Conservation (phyloP, 2,113 vertebrate species). For the Podarcis raffonei region DNA sequence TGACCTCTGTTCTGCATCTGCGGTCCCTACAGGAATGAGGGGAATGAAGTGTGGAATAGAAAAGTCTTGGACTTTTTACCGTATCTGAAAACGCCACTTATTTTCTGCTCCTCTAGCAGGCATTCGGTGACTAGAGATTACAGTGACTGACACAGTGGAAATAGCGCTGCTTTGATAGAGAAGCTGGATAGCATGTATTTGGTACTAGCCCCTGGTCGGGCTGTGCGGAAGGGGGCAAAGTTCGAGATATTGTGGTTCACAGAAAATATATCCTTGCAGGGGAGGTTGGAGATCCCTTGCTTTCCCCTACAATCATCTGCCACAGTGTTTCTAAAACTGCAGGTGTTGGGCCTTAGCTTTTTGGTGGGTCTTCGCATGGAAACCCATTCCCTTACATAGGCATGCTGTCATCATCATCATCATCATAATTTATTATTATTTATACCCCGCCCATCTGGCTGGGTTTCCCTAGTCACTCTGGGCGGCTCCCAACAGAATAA, state of each 20-base stretch:
- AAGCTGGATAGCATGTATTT: background rate
- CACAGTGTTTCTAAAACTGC: background rate
- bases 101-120: slow-evolving; percentile 9
- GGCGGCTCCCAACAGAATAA: too few species aligned
- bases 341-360: too few species aligned
- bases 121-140: slow-evolving; percentile 10
- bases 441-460: too few species aligned
- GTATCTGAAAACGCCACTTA: background rate
- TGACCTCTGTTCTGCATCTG: slow-evolving; percentile 41
- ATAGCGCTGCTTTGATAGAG: slow-evolving; percentile 5
- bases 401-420: too few species aligned
- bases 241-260: background rate
- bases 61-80: slow-evolving; percentile 20
- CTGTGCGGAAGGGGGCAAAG: slow-evolving; percentile 24
- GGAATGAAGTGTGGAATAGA: slow-evolving; percentile 22
- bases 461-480: too few species aligned
- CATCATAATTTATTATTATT: too few species aligned
- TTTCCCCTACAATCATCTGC: background rate
- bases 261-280: background rate
- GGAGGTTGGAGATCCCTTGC: background rate
- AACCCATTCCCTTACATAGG: too few species aligned
- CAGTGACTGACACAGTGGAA: slow-evolving; percentile 10
- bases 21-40: slow-evolving; percentile 38
- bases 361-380: too few species aligned
- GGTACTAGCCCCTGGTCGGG: background rate